phyloP scores from a whole-genome alignment of 2,113 vertebrate genomes.

The Odobenus rosmarus region DNA sequence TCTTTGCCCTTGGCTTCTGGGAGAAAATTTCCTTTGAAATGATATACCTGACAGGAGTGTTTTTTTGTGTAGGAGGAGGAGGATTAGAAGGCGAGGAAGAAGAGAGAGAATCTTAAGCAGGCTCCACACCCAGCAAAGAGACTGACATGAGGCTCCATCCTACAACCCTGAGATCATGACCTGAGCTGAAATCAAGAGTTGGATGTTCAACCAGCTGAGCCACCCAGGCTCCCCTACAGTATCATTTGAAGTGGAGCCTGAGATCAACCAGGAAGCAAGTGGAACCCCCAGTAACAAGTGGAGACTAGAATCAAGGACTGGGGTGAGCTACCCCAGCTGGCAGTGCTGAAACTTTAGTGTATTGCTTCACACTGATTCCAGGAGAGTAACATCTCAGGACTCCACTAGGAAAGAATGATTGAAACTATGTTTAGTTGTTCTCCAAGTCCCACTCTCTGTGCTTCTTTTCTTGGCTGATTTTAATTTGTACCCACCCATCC shows the following conservation, averaged over 20 bases:
- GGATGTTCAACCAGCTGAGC: background rate
- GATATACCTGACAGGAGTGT: accelerated
- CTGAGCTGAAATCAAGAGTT: background rate
- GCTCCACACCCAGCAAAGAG: no score
- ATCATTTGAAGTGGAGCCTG: background rate
- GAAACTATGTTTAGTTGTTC: background rate
- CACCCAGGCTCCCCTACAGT: background rate
- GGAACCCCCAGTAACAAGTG: background rate
- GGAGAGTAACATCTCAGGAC: accelerated
- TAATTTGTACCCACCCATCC: background rate
- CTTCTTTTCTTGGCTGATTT: background rate
- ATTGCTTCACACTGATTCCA: accelerated
- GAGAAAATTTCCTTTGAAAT: background rate
- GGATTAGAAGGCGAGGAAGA: background rate
- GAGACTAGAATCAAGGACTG: background rate
- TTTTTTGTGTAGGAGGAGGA: background rate
- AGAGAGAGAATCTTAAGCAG: background rate
- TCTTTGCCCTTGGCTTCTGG: background rate
- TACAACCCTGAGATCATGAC: background rate
- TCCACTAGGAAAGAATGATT: background rate
- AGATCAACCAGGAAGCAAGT: background rate
- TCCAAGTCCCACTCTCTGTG: background rate
- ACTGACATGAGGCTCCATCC: background rate
- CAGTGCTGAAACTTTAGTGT: background rate
- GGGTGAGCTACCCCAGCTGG: accelerated